A percentile compares a stretch with the other conserved stretches of the same genome.
These are phyloP conservation scores for Dolichotis patagonum DNA, from an alignment of 2,113 vertebrate genomes.

Conservation along the genomic window DNA sequence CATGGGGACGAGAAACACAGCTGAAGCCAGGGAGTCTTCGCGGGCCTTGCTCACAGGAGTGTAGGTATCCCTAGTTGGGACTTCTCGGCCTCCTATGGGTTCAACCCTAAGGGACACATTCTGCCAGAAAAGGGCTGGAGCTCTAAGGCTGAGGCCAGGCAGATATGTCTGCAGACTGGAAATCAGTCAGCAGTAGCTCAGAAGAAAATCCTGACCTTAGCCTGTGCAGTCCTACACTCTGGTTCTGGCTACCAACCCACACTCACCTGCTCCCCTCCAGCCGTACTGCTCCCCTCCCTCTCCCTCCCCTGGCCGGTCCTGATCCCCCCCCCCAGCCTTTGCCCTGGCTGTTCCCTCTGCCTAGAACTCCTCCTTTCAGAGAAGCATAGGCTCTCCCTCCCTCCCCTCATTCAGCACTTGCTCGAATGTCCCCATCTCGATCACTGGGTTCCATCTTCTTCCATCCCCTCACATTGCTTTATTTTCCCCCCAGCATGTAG, in stretches of 20 bases:
- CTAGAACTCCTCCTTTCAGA: not conserved
- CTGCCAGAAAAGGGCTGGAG: not conserved
- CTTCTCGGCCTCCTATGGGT: not conserved
- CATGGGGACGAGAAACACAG: not conserved
- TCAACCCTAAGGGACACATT: not conserved
- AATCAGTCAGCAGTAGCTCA: not conserved
- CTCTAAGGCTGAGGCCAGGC: not conserved
- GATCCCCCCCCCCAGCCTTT: too few relatives aligned
- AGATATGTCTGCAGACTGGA: not conserved
- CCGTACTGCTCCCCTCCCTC: not conserved
- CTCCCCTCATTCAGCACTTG: not conserved
- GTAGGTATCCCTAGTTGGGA: not conserved
- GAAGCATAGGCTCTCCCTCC: not conserved
- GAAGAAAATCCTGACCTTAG: not conserved
- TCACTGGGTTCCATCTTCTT: not conserved
- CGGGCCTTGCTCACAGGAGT: not conserved
- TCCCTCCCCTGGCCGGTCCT: not conserved
- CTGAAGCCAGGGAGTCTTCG: not conserved
- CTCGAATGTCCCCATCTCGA: not conserved
- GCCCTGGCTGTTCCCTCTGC: not conserved
- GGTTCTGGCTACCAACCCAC: not conserved
- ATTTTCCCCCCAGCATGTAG: not conserved
- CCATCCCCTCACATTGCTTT: not conserved
- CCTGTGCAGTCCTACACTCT: not conserved
- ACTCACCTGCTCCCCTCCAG: not conserved